Percentiles rank a stretch among this genome's conserved stretches.
phyloP scores from a whole-genome alignment of 2,797 vertebrate species.

The Channallabes apus region DNA sequence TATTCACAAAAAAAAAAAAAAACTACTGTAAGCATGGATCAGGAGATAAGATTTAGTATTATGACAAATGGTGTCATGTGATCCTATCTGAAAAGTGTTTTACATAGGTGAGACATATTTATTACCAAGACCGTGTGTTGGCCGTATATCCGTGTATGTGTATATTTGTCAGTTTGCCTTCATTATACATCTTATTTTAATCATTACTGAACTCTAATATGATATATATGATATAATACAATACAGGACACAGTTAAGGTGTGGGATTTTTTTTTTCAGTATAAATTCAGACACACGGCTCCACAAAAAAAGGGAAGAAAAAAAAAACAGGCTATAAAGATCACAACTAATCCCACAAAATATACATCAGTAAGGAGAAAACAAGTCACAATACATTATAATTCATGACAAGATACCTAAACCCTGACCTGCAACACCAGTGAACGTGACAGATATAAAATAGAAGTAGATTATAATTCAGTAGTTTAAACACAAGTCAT shows the following conservation, averaged over 20 bases:
- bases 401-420: slow-evolving; percentile 56
- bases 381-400: slow-evolving; percentile 63
- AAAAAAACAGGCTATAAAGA: slow-evolving; percentile 72
- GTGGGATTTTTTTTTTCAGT: slow-evolving; percentile 64
- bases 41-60: too few species aligned
- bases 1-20: too few species aligned
- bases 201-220: neutral
- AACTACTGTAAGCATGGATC: too few species aligned
- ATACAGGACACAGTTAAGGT: slow-evolving; percentile 60
- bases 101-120: too few species aligned
- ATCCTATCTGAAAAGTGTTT: too few species aligned
- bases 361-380: slow-evolving; percentile 71
- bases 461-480: slow-evolving; percentile 68
- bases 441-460: slow-evolving; percentile 53
- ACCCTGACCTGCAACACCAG: slow-evolving; percentile 57
- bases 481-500: slow-evolving; percentile 72
- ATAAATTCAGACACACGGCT: slow-evolving; percentile 75
- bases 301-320: slow-evolving; percentile 67
- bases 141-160: too few species aligned
- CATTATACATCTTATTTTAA: neutral
- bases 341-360: slow-evolving; percentile 79
- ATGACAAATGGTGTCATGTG: too few species aligned
- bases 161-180: neutral
- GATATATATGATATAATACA: neutral
- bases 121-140: too few species aligned